These are phyloP conservation scores for Oryzias sinensis DNA, from an alignment of 2,797 vertebrate genomes.

Conservation along the genomic window DNA sequence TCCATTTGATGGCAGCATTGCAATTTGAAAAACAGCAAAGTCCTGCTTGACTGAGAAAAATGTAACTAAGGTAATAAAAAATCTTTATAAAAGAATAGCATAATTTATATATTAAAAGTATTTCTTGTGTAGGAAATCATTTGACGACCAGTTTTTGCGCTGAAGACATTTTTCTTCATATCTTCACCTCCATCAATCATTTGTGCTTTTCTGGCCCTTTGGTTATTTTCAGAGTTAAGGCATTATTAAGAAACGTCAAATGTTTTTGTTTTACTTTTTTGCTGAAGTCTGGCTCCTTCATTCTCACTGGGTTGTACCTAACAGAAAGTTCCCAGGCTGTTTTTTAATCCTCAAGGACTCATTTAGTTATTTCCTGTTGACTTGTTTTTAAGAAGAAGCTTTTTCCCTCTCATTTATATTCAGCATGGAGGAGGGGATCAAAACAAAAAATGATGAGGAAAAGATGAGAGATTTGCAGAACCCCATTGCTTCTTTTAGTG, in stretches of 20 bases:
- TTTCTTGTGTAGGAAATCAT: too few species aligned
- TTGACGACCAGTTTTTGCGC: too few species aligned
- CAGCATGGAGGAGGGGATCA: constrained; percentile 47
- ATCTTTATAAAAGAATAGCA: too few species aligned
- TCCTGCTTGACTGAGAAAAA: background rate
- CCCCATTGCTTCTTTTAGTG: constrained; percentile 53
- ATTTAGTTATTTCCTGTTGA: constrained; percentile 64
- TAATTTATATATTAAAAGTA: too few species aligned
- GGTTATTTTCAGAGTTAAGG: too few species aligned
- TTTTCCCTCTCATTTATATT: constrained; percentile 62
- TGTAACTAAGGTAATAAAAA: background rate
- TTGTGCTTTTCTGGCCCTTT: too few species aligned
- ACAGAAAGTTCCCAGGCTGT: constrained; percentile 50
- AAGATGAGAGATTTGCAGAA: constrained; percentile 42
- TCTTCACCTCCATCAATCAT: too few species aligned
- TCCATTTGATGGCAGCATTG: constrained; percentile 68
- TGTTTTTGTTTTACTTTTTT: too few species aligned
- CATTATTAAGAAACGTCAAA: too few species aligned
- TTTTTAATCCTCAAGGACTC: constrained; percentile 55
- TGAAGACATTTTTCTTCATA: too few species aligned
- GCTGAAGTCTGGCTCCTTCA: too few species aligned
- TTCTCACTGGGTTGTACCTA: constrained; percentile 19
- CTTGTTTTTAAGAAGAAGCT: constrained; percentile 62
- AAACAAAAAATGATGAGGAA: constrained; percentile 62
- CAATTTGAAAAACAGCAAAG: constrained; percentile 8